These are phyloP conservation scores for Molossus molossus DNA, from an alignment of 2,797 vertebrate genomes.

Conservation along the genomic window DNA sequence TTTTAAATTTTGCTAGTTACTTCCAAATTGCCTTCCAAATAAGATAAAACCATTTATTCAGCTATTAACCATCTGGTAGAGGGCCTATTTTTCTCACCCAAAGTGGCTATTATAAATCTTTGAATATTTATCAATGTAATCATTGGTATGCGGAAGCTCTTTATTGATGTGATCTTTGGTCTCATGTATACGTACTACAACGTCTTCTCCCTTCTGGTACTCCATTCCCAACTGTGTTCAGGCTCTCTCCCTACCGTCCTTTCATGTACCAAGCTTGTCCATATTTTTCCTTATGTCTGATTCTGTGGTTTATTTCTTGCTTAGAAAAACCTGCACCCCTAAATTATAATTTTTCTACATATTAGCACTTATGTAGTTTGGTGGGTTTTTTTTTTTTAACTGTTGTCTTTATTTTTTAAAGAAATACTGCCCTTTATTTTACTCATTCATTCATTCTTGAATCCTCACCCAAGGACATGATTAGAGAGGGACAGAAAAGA, in stretches of 20 bases:
- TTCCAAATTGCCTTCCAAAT: not conserved
- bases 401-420: no score
- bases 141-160: not conserved
- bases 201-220: not conserved
- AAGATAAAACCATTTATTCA: constrained; percentile 3
- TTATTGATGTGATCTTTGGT: not conserved
- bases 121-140: not conserved
- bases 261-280: not conserved
- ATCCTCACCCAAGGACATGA: no score
- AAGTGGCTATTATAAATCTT: not conserved
- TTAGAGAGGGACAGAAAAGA: no score
- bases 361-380: not conserved
- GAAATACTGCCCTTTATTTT: no score
- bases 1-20: constrained; percentile 21
- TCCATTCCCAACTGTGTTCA: not conserved
- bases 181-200: not conserved
- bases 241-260: not conserved
- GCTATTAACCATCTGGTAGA: not conserved
- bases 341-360: not conserved
- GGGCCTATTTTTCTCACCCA: not conserved
- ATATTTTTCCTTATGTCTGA: not conserved
- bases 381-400: no score
- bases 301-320: not conserved
- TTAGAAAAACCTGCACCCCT: not conserved
- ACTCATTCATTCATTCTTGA: no score